Conservation (phyloP, 2,113 vertebrate genomes). For the Seriola dumerili region DNA sequence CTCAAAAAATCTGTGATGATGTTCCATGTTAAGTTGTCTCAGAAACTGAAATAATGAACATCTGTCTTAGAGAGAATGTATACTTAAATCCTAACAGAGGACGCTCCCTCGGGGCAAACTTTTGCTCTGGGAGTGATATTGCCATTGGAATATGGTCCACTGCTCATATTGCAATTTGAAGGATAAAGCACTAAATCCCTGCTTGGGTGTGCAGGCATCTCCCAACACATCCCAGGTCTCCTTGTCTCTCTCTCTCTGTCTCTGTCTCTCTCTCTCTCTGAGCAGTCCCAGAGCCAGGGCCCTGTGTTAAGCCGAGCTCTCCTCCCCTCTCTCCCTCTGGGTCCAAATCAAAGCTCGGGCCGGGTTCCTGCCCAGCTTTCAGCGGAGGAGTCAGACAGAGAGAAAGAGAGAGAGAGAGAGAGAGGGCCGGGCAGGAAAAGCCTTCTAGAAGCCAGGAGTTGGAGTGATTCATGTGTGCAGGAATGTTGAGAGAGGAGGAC, state of each 20-base stretch:
- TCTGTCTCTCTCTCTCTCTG: constrained; percentile 26
- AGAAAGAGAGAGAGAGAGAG: constrained; percentile 74
- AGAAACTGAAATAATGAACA: constrained; percentile 64
- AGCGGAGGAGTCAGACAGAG: constrained; percentile 83
- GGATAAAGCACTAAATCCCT: constrained; percentile 74
- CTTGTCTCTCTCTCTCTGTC: constrained; percentile 37
- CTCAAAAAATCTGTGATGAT: constrained; percentile 63
- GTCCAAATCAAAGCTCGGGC: constrained; percentile 88
- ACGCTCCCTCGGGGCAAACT: constrained; percentile 52
- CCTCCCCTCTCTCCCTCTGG: constrained; percentile 81
- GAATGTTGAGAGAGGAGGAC: constrained; percentile 89
- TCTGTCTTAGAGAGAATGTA: constrained; percentile 76
- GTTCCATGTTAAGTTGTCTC: constrained; percentile 65
- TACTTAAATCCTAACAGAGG: constrained; percentile 63
- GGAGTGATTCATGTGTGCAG: constrained; percentile 95
- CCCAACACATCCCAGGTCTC: constrained; percentile 65
- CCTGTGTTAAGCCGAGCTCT: constrained; percentile 70
- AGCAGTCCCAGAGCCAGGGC: constrained; percentile 62
- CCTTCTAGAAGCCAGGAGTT: constrained; percentile 97
- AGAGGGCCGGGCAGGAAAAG: constrained; percentile 93
- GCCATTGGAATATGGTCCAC: constrained; percentile 63
- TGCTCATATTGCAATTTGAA: constrained; percentile 71
- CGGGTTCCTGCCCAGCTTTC: constrained; percentile 89
- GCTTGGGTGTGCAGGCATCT: constrained; percentile 75
- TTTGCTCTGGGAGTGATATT: constrained; percentile 59